A percentile compares a stretch with the other conserved stretches of the same genome.
These are phyloP conservation scores for Eucera pruinosa DNA, from an alignment of 2,888 invertebrate species.

Conservation along the genomic window DNA sequence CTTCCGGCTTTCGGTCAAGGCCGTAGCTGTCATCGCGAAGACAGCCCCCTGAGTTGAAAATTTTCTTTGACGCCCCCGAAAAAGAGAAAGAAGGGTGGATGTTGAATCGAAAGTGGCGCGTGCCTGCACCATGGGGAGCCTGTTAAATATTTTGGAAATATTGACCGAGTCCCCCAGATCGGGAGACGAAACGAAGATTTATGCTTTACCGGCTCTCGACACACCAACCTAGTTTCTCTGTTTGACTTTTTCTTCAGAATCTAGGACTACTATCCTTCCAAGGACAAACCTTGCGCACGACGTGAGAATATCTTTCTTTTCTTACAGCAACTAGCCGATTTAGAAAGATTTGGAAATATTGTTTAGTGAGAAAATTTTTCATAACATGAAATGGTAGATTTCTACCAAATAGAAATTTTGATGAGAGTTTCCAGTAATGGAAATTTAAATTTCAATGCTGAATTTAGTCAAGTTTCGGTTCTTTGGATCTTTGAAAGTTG, in stretches of 20 bases:
- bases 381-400: no score
- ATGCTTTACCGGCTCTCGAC: constrained; percentile 43
- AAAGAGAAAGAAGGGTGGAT: constrained; percentile 51
- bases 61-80: neutral
- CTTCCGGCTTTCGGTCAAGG: constrained; percentile 62
- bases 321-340: neutral
- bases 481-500: no score
- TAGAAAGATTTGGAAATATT: neutral
- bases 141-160: constrained; percentile 81
- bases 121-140: constrained; percentile 69
- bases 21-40: neutral
- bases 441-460: no score
- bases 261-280: constrained; percentile 14
- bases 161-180: constrained; percentile 70
- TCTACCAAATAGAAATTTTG: no score
- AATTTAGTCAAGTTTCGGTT: no score
- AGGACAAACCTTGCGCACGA: constrained; percentile 27
- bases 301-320: neutral
- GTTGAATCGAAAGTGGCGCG: constrained; percentile 68
- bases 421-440: no score
- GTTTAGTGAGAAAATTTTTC: neutral
- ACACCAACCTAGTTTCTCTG: constrained; percentile 58
- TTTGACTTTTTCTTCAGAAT: constrained; percentile 1
- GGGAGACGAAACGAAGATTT: constrained; percentile 66
- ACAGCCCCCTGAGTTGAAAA: neutral